Evolutionary conservation across 1,140 invertebrate species (phyloP).

Genomic region (Meloidogyne exigua): DNA sequence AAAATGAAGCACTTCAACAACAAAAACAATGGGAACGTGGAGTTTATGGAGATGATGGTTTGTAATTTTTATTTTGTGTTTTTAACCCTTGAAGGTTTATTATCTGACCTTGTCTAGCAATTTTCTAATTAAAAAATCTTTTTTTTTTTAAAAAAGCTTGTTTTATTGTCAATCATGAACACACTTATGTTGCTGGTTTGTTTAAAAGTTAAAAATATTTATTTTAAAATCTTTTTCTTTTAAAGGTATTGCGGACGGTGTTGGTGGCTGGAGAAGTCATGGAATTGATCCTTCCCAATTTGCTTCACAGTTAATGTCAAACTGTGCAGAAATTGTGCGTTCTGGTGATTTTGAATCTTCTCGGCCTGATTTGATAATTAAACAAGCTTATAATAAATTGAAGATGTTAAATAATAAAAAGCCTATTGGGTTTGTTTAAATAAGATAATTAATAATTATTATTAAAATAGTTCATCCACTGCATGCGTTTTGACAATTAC

Average conservation of each 20-base stretch:
- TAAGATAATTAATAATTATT: conserved; percentile 23
- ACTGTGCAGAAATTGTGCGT: conserved; percentile 84
- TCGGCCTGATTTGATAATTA: conserved; percentile 80
- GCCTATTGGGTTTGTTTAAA: conserved; percentile 54
- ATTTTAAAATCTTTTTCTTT: conserved; percentile 41
- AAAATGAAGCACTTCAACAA: conserved; percentile 70
- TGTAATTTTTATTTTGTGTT: not conserved
- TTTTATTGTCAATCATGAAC: conserved; percentile 81
- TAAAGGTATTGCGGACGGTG: conserved; percentile 91
- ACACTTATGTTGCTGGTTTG: conserved; percentile 86
- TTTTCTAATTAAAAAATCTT: not conserved
- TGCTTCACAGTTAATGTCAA: conserved; percentile 85
- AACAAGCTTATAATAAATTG: conserved; percentile 72
- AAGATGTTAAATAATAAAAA: conserved; percentile 28
- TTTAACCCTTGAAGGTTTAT: too few species aligned
- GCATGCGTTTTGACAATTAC: conserved; percentile 91
- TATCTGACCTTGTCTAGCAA: too few species aligned
- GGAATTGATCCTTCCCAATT: conserved; percentile 96
- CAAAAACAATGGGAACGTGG: conserved; percentile 71
- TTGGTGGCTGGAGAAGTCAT: conserved; percentile 92
- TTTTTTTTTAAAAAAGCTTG: conserved; percentile 68
- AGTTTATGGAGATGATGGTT: conserved; percentile 86
- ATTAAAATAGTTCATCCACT: conserved; percentile 69
- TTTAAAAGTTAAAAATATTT: conserved; percentile 60
- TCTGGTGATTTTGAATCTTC: conserved; percentile 79